phyloP scores from a whole-genome alignment of 2,888 invertebrate genomes.

The Drosophila ezoana region DNA sequence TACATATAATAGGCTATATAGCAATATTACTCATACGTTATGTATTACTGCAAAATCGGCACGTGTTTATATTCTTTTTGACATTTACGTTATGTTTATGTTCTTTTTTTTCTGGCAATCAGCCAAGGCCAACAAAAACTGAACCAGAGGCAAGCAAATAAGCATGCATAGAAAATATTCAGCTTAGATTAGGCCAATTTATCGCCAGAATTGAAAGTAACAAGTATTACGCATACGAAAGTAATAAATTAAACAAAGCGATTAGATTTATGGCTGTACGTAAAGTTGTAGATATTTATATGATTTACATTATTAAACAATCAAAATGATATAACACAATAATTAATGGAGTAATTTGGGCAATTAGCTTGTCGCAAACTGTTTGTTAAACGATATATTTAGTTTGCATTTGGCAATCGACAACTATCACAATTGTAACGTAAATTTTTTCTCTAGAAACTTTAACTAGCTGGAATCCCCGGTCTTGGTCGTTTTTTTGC shows the following conservation, averaged over 20 bases:
- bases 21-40: constrained; percentile 57
- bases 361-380: constrained; percentile 26
- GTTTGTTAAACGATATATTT: background rate
- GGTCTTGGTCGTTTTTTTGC: too few species aligned
- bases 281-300: background rate
- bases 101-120: constrained; percentile 57
- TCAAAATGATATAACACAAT: constrained; percentile 13
- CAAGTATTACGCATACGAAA: constrained; percentile 4
- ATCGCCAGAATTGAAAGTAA: constrained; percentile 2
- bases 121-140: constrained; percentile 54
- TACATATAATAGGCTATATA: constrained; percentile 1
- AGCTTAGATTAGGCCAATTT: constrained; percentile 21
- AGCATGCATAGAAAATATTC: constrained; percentile 21
- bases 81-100: constrained; percentile 29
- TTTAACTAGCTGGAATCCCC: too few species aligned
- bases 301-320: constrained; percentile 1
- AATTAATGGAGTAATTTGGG: constrained; percentile 16
- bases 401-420: background rate
- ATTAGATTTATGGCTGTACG: constrained; percentile 16
- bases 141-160: constrained; percentile 7
- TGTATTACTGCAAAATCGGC: constrained; percentile 22
- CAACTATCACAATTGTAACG: background rate
- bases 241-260: constrained; percentile 22
- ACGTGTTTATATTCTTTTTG: constrained; percentile 36
- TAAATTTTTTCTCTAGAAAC: too few species aligned